A percentile compares a stretch with the other conserved stretches of the same genome.
Evolutionary conservation across 2,888 invertebrate genomes (phyloP).

Genomic region (Ceramica pisi): DNA sequence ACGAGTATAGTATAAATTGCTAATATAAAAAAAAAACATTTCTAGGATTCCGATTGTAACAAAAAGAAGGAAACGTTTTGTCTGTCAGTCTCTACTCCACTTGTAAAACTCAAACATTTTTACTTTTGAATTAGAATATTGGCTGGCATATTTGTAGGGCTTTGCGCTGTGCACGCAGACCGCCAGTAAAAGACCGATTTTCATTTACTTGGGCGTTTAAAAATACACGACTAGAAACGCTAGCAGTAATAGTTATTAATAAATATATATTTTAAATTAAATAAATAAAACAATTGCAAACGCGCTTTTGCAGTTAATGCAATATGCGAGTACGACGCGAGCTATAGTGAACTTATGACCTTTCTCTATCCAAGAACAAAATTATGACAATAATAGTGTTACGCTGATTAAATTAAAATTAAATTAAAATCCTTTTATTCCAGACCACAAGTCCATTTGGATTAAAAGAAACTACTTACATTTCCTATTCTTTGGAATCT

Average conservation of each 20-base stretch:
- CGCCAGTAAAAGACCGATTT: background rate
- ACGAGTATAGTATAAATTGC: background rate
- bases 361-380: constrained; percentile 9
- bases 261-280: too few relatives aligned
- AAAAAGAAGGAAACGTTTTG: background rate
- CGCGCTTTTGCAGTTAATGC: constrained; percentile 70
- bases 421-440: too few relatives aligned
- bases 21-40: background rate
- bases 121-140: background rate
- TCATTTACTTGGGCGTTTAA: background rate
- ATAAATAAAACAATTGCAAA: constrained; percentile 57
- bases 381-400: background rate
- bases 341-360: constrained; percentile 42
- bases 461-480: constrained; percentile 90
- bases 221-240: constrained; percentile 51
- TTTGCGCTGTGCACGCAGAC: background rate
- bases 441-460: too few relatives aligned
- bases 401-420: too few relatives aligned
- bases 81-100: background rate
- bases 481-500: constrained; percentile 97
- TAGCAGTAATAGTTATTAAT: constrained; percentile 25
- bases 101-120: background rate
- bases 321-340: constrained; percentile 45
- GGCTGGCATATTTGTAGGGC: background rate
- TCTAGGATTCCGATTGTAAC: too few relatives aligned